These are phyloP conservation scores for Betta splendens DNA, from an alignment of 2,797 vertebrate species.

Conservation along the genomic window DNA sequence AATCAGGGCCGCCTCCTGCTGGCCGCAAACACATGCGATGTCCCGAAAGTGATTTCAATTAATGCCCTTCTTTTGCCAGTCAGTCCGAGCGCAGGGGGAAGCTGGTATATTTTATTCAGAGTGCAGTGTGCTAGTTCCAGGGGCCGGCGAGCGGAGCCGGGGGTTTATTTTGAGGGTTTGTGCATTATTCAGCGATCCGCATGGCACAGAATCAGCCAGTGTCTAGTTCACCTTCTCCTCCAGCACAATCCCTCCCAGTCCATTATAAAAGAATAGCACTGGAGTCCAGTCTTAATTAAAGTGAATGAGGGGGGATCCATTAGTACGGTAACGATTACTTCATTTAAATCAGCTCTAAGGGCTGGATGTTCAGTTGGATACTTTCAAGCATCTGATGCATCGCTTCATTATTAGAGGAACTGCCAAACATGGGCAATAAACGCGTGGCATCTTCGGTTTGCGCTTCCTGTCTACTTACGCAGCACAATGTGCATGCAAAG, in stretches of 20 bases:
- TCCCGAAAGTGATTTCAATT: slow-evolving; percentile 50
- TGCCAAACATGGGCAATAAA: slow-evolving; percentile 14
- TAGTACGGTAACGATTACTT: slow-evolving; percentile 57
- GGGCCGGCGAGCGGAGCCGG: slow-evolving; percentile 21
- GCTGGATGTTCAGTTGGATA: neutral
- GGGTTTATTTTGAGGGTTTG: slow-evolving; percentile 67
- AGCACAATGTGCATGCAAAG: slow-evolving; percentile 15
- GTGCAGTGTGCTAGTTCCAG: slow-evolving; percentile 42
- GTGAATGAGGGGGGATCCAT: slow-evolving; percentile 41
- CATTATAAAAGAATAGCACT: slow-evolving; percentile 53
- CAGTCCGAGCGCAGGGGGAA: slow-evolving; percentile 29
- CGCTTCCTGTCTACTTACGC: slow-evolving; percentile 1
- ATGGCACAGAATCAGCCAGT: slow-evolving; percentile 53
- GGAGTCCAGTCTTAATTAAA: slow-evolving; percentile 59
- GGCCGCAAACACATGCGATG: slow-evolving; percentile 37
- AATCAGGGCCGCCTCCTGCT: slow-evolving; percentile 21
- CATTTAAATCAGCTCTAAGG: slow-evolving; percentile 40
- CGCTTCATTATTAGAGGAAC: slow-evolving; percentile 11
- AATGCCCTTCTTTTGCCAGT: slow-evolving; percentile 53
- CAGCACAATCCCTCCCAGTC: slow-evolving; percentile 36
- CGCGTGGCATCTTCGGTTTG: slow-evolving; percentile 1
- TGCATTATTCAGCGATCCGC: slow-evolving; percentile 75
- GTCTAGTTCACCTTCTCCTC: slow-evolving; percentile 52
- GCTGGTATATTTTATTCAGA: slow-evolving; percentile 68
- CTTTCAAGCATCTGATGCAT: slow-evolving; percentile 17